Evolutionary conservation across 1,140 invertebrate genomes (phyloP), one percentile per base, ranked within the genome.

Genomic region (Chlorops oryzae): DNA sequence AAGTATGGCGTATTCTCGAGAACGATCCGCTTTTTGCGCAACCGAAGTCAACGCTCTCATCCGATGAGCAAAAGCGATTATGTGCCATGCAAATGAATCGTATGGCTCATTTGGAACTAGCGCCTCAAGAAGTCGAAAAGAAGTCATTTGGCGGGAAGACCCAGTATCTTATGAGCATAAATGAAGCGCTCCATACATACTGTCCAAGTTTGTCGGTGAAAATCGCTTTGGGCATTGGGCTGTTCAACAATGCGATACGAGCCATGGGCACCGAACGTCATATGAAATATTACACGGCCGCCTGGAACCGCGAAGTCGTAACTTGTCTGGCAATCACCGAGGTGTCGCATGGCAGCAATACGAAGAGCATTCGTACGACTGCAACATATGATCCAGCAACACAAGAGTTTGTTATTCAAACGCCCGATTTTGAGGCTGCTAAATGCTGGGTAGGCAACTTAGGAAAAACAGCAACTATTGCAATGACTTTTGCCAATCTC

Each of bases 361-460:
- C 90, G 3, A 91, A 90, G 61, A 84, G 83, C 32, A 88, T 97
- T 78, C 80, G 87, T 56, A 97, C 95, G 1, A 90, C 83, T 18
- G 93, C 94, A 3, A 91, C 82, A 0, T 98, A 88, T 71, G 88
- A 96, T 73, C 75, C 82, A 0, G 72, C 72, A 18, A 83, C 80
- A 7, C 75, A 87, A 75, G 81, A 86, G 71, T 97, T 96, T 75
- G 78, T 96, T 21, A 77, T 98, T 9, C 83, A 96, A 66, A 90
- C 93, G 1, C 92, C 94, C 0, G 88, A 93, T 73, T 90, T 96
- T 76, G 86, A 95, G 74, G 90, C 92, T 21, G 89, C 90, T 37
- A 98, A 98, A 79, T 93, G 90, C 74, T 98, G 94, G 94, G 80
- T 86, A 59, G 92, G 91, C 58, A 89, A 88, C 75, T 77, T 95